These are phyloP conservation scores for Neodiprion lecontei DNA, from an alignment of 1,140 invertebrate species.

Conservation along the genomic window DNA sequence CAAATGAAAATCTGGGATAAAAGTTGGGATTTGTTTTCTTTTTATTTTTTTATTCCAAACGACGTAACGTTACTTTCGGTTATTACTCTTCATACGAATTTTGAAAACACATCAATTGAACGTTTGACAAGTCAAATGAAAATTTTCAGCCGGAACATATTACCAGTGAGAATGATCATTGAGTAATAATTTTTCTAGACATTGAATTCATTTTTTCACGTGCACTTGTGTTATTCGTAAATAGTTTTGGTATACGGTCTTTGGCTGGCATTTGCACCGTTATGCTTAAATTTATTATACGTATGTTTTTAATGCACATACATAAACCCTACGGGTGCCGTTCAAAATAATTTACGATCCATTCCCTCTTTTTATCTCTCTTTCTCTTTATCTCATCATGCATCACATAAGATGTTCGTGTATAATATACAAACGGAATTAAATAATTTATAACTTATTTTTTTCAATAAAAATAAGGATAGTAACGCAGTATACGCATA, in stretches of 20 bases:
- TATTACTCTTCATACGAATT: not conserved
- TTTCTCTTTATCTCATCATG: not conserved
- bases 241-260: no score
- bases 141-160: not conserved
- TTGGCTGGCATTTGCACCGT: no score
- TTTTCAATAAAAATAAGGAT: not conserved
- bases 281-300: no score
- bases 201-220: not conserved
- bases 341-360: no score
- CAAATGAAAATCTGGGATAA: no score
- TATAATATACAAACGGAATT: not conserved
- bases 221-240: no score
- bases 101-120: no score
- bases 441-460: not conserved
- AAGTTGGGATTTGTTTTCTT: no score
- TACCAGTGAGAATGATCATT: not conserved
- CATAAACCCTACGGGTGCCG: no score
- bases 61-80: not conserved
- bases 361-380: not conserved
- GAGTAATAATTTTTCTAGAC: not conserved
- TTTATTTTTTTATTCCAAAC: not conserved
- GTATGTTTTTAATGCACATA: no score
- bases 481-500: not conserved
- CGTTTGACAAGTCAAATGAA: not conserved
- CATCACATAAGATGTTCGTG: not conserved